Conservation (phyloP, 2,113 vertebrate genomes). For the Leptobrachium leishanense region DNA sequence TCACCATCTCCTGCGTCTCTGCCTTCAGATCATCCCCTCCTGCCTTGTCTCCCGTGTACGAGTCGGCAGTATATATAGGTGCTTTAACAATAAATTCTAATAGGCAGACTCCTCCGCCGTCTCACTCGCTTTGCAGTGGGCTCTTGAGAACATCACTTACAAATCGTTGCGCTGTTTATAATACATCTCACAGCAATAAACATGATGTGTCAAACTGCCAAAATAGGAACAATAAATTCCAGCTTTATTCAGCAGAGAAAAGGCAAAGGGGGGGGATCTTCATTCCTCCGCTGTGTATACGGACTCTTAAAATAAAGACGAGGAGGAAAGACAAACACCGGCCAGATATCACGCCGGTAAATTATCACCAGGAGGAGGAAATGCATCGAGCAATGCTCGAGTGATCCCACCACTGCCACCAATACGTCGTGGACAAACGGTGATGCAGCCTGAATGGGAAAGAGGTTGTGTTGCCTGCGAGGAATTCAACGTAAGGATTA, state of each 20-base stretch:
- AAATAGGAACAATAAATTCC: neutral
- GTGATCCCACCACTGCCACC: neutral
- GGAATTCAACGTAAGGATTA: neutral
- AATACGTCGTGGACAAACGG: neutral
- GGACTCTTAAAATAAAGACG: no score
- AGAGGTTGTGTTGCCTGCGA: neutral
- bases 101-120: neutral
- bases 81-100: neutral
- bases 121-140: neutral
- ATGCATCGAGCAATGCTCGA: neutral
- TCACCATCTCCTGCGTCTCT: no score
- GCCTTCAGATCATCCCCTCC: no score
- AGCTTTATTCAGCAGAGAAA: neutral
- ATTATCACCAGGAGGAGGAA: neutral
- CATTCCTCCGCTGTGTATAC: neutral
- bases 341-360: neutral
- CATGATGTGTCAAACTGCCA: conserved; percentile 18
- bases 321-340: neutral
- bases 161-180: neutral
- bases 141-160: neutral
- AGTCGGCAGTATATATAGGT: neutral
- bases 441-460: neutral
- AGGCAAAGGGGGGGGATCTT: conserved; percentile 11
- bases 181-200: conserved; percentile 15
- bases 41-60: no score